phyloP scores from a whole-genome alignment of 2,797 vertebrate genomes.

The Melanotaenia nigrans region DNA sequence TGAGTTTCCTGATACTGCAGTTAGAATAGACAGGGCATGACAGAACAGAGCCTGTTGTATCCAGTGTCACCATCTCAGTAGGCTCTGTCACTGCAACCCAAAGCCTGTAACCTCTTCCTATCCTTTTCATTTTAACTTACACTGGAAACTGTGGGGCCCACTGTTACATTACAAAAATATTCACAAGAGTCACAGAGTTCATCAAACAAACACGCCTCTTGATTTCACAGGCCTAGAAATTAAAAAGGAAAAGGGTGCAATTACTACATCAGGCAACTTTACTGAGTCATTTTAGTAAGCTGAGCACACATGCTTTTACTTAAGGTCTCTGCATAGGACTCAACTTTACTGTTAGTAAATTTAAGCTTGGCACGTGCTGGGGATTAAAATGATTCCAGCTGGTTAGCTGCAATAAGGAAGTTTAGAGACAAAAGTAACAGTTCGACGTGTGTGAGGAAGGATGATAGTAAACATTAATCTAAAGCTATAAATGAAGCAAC shows the following conservation, averaged over 20 bases:
- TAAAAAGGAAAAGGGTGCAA: not conserved
- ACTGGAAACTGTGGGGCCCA: not conserved
- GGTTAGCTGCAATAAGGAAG: slow-evolving; percentile 13
- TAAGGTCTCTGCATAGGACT: slow-evolving; percentile 8
- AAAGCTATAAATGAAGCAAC: not conserved
- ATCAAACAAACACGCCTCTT: not conserved
- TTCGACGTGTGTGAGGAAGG: not conserved
- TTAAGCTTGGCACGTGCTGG: slow-evolving; percentile 20
- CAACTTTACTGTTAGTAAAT: slow-evolving; percentile 8
- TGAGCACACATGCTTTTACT: slow-evolving; percentile 47
- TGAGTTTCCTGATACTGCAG: slow-evolving; percentile 1
- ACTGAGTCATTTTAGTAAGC: not conserved
- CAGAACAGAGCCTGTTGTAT: not conserved
- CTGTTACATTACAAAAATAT: slow-evolving; percentile 10
- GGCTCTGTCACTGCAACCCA: slow-evolving; percentile 1
- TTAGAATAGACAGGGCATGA: slow-evolving; percentile 1
- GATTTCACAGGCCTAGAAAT: not conserved
- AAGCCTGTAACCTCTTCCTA: not conserved
- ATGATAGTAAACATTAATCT: not conserved
- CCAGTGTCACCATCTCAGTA: not conserved
- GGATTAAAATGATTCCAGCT: slow-evolving; percentile 28
- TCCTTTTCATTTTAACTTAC: not conserved
- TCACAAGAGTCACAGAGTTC: not conserved
- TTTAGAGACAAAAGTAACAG: not conserved
- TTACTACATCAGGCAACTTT: not conserved